Evolutionary conservation across 2,888 invertebrate genomes (phyloP), one percentile per base, ranked within the genome.

Genomic region (Plebejus anna): DNA sequence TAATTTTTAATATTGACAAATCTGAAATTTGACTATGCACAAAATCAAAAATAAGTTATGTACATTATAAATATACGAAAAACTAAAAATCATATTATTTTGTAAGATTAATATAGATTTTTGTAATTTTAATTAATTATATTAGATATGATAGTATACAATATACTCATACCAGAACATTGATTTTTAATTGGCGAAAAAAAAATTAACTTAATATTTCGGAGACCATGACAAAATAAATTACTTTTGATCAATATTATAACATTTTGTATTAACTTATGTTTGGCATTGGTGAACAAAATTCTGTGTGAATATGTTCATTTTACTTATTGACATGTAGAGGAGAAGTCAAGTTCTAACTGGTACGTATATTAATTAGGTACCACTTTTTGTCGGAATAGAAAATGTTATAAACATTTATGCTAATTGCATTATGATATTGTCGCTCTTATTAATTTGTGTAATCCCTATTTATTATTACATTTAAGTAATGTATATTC

Each of bases 381-480:
- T 71, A 76, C 72, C 59, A 76, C 59, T 57, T 75, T 61, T 75
- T 72, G 71, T 72, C 76, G 59, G 59, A 76, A 73, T 55, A 73
- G 73, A 73, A 55, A 73, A 73, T 73, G 73, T 73, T 73, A 32
- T 73, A 51, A 73, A 73, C 77, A 77, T 77, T 79, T 78, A 76
- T 78, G 76, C 81, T 87, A 89, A 88, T 88, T 88, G 89, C 88
- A 90, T 89, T 87, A 89, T 89, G 89, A 92, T 93, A 92, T 92
- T 91, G 91, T 89, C 92, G 92, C 91, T 92, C 91, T 93, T 88
- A 88, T 88, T 89, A 81, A 83, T 87, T 92, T 91, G 85, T 91
- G 89, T 93, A 92, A 91, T 92, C 90, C 86, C 90, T 93, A 93
- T 92, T 93, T 93, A 93, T 93, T 92, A 90, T 90, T 90, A 92